Evolutionary conservation across 2,888 invertebrate species (phyloP).

Genomic region (Gastracanthus pulcherrimus): DNA sequence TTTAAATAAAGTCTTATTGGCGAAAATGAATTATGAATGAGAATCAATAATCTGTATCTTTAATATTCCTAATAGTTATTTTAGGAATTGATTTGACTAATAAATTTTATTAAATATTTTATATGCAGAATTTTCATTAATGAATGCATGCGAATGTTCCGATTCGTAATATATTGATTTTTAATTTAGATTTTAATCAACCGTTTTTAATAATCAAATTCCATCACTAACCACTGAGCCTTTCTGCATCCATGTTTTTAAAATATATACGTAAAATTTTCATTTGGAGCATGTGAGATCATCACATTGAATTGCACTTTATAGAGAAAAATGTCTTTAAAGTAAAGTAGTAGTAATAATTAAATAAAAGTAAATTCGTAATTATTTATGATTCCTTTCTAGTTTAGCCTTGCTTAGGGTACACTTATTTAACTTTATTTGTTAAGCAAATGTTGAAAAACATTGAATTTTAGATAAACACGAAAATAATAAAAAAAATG

Average conservation of each 20-base stretch:
- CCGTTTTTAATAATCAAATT: neutral
- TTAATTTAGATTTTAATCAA: neutral
- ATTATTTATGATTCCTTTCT: too few species aligned
- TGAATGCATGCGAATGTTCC: neutral
- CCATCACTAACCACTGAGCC: neutral
- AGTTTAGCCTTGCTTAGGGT: too few species aligned
- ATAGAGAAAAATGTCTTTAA: too few species aligned
- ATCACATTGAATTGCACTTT: too few species aligned
- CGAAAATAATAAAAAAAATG: too few species aligned
- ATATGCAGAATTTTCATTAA: neutral
- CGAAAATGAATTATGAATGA: neutral
- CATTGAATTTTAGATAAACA: too few species aligned
- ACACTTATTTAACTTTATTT: too few species aligned
- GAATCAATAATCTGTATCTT: neutral
- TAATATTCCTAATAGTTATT: neutral
- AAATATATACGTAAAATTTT: neutral
- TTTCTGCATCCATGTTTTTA: neutral
- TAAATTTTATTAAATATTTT: neutral
- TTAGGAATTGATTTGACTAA: neutral
- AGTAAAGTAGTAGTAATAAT: too few species aligned
- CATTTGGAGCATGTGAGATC: too few species aligned
- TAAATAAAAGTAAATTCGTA: too few species aligned
- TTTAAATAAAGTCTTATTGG: neutral
- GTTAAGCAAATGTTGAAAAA: too few species aligned
- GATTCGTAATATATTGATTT: neutral